Conservation (phyloP, 2,113 vertebrate genomes). For the Axis porcinus region DNA sequence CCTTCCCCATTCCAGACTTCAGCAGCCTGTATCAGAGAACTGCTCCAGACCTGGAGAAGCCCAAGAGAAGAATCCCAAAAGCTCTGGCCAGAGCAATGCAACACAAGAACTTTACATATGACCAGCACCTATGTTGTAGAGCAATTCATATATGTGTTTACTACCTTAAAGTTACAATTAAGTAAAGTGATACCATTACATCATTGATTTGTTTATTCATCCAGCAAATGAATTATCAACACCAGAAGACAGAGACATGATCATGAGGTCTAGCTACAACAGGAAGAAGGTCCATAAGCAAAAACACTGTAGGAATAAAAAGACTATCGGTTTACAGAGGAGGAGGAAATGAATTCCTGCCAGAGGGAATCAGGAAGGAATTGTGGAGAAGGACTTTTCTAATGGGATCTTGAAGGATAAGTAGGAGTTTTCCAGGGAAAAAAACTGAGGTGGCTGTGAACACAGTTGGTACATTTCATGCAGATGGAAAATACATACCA, state of each 20-base stretch:
- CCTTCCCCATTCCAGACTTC: not conserved
- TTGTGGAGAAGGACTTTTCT: not conserved
- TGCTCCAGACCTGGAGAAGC: not conserved
- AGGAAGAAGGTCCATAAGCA: not conserved
- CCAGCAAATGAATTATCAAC: not conserved
- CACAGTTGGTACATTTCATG: not conserved
- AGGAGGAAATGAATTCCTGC: not conserved
- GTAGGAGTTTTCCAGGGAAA: not conserved
- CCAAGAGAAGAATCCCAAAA: not conserved
- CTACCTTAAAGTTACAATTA: not conserved
- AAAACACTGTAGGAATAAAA: not conserved
- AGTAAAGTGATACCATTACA: not conserved
- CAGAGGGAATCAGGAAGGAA: not conserved
- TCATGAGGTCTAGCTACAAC: not conserved
- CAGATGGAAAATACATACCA: not conserved
- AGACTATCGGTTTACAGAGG: not conserved
- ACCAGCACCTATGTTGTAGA: accelerated
- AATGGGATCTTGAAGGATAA: not conserved
- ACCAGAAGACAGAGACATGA: not conserved
- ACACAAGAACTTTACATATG: not conserved
- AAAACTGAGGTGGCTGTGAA: not conserved
- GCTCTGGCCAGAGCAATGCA: not conserved
- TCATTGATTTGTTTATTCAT: not conserved
- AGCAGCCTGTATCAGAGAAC: not conserved
- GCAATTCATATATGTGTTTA: not conserved